A percentile compares a stretch with the other conserved stretches of the same genome.
Evolutionary conservation across 1,140 invertebrate genomes (phyloP).

Genomic region (Hyposmocoma kahamanoa): DNA sequence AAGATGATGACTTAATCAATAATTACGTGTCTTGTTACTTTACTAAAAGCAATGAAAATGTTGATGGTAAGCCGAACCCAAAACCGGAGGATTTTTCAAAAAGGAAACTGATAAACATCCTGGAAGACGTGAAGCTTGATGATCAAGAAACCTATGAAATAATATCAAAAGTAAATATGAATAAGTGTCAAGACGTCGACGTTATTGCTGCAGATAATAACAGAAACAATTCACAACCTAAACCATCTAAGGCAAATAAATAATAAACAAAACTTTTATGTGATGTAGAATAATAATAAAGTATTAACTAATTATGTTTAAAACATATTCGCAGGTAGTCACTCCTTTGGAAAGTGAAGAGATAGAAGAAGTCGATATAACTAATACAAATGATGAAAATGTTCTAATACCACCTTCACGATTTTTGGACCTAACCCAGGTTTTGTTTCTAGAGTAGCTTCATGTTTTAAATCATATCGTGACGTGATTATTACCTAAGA

Average conservation of each 20-base stretch:
- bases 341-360: slow-evolving; percentile 13
- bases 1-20: background rate
- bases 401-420: slow-evolving; percentile 41
- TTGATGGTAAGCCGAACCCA: slow-evolving; percentile 3
- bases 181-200: slow-evolving; percentile 15
- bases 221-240: background rate
- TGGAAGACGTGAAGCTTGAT: slow-evolving; percentile 47
- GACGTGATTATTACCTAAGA: no score
- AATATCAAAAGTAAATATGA: slow-evolving; percentile 31
- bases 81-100: slow-evolving; percentile 30
- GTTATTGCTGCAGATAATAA: slow-evolving; percentile 13
- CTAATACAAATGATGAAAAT: slow-evolving; percentile 15
- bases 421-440: slow-evolving; percentile 39
- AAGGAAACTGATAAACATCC: slow-evolving; percentile 48
- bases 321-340: background rate
- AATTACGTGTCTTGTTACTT: background rate
- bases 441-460: no score
- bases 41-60: background rate
- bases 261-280: no score
- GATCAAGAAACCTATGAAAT: slow-evolving; percentile 34
- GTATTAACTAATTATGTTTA: background rate
- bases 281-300: no score
- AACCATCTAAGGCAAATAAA: slow-evolving; percentile 2
- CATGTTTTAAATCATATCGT: no score
- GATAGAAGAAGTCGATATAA: slow-evolving; percentile 30